Conservation (phyloP, 2,888 invertebrate species). For the Drosophila melanocephala region DNA sequence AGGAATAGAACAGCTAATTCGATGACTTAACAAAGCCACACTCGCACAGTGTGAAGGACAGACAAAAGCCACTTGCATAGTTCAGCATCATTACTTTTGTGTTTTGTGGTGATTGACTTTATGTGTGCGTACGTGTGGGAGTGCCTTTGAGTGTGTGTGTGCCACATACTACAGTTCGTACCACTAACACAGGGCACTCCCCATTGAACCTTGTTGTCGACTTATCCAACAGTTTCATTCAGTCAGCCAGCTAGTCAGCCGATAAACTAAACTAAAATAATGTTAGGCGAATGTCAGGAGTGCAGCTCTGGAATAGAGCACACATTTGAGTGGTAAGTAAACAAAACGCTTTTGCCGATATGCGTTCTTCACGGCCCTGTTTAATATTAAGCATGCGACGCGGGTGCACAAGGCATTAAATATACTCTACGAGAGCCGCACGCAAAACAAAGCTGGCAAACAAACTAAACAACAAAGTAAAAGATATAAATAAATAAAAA, state of each 20-base stretch:
- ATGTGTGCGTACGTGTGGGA: slow-evolving; percentile 26
- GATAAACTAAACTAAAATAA: slow-evolving; percentile 43
- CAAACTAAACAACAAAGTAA: slow-evolving; percentile 13
- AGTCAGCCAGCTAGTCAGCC: slow-evolving; percentile 12
- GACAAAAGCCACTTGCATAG: slow-evolving; percentile 67
- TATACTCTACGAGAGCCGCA: slow-evolving; percentile 26
- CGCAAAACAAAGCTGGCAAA: slow-evolving; percentile 17
- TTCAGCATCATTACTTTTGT: slow-evolving; percentile 68
- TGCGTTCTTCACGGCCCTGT: slow-evolving; percentile 39
- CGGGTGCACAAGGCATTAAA: slow-evolving; percentile 54
- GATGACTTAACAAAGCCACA: not conserved
- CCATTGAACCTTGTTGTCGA: slow-evolving; percentile 31
- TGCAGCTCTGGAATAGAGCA: slow-evolving; percentile 41
- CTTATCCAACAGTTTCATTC: slow-evolving; percentile 30
- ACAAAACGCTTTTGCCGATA: slow-evolving; percentile 52
- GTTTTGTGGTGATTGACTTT: slow-evolving; percentile 76
- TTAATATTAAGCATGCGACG: slow-evolving; percentile 49
- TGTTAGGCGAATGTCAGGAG: slow-evolving; percentile 30
- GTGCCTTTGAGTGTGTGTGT: slow-evolving; percentile 9
- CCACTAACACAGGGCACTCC: not conserved
- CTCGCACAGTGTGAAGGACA: slow-evolving; percentile 16
- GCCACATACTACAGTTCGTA: not conserved
- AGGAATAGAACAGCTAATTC: slow-evolving; percentile 10
- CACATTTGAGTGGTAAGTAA: slow-evolving; percentile 48
- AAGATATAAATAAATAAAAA: not conserved